Percentiles rank a stretch among this genome's conserved stretches.
phyloP scores from a whole-genome alignment of 2,113 vertebrate genomes.

The Cervus canadensis region DNA sequence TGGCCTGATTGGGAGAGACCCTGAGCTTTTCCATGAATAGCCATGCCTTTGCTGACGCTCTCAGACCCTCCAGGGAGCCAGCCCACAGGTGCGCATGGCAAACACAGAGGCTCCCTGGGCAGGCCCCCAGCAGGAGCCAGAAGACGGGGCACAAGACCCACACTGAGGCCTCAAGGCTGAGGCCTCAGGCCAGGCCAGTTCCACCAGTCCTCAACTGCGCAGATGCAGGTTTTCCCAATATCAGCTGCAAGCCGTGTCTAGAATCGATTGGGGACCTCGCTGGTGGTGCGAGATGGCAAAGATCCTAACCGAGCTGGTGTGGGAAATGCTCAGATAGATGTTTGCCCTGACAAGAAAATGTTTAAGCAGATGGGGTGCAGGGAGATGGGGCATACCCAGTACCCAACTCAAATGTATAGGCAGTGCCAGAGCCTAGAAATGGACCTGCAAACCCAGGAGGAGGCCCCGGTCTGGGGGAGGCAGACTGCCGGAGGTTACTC shows the following conservation, averaged over 20 bases:
- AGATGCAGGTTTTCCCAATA: background rate
- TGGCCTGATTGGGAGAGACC: background rate
- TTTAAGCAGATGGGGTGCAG: background rate
- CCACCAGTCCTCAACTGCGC: too few relatives aligned
- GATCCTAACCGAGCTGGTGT: background rate
- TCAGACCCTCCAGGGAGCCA: background rate
- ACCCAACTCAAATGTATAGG: background rate
- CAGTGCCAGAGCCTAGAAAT: background rate
- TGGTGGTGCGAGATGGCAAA: background rate
- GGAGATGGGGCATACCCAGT: accelerated
- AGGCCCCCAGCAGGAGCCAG: background rate
- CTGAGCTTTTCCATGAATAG: background rate
- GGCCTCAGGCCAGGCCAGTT: background rate
- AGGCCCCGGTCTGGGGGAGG: background rate
- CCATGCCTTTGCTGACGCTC: background rate
- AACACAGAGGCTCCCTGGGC: background rate
- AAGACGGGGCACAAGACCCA: background rate
- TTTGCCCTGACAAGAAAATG: background rate
- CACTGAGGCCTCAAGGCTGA: background rate
- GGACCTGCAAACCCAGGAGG: background rate
- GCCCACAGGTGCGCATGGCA: background rate
- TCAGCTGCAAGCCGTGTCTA: background rate
- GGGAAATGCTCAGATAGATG: background rate
- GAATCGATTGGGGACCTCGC: background rate
- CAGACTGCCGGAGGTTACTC: accelerated